phyloP scores from a whole-genome alignment of 92 coral and sea anemone species.

The Heteractis magnifica region DNA sequence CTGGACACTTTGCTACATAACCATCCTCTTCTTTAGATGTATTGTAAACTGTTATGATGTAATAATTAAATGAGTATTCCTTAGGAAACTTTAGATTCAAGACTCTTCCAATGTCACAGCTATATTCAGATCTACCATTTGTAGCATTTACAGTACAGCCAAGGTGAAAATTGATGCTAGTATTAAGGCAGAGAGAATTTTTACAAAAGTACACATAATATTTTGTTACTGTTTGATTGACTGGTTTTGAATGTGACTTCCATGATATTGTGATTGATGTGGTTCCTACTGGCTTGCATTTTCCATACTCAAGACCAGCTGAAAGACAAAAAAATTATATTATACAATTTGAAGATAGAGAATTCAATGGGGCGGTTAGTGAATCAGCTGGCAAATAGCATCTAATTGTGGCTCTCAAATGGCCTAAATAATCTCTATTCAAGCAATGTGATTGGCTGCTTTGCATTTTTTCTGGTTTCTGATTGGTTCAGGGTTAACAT shows the following conservation, averaged over 20 bases:
- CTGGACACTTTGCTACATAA: not conserved
- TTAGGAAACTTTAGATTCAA: not conserved
- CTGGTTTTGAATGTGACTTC: not conserved
- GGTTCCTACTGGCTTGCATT: not conserved
- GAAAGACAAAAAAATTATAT: too few relatives aligned
- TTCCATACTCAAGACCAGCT: too few relatives aligned
- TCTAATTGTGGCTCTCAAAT: too few relatives aligned
- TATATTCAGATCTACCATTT: not conserved
- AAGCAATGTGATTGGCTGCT: too few relatives aligned
- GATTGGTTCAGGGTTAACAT: too few relatives aligned
- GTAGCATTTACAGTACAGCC: not conserved
- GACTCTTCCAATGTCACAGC: slow-evolving; percentile 16
- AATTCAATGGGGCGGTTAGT: too few relatives aligned
- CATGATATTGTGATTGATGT: not conserved
- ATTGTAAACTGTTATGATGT: not conserved
- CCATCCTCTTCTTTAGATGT: not conserved
- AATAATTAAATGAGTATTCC: not conserved
- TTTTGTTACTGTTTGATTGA: not conserved
- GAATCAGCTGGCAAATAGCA: too few relatives aligned
- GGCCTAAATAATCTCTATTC: too few relatives aligned
- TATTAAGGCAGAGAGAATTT: not conserved
- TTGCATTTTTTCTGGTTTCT: too few relatives aligned
- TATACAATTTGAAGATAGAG: too few relatives aligned
- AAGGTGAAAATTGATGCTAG: not conserved
- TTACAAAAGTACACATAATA: not conserved